Conservation (phyloP, 1,140 invertebrate genomes). For the Procambarus virginalis region DNA sequence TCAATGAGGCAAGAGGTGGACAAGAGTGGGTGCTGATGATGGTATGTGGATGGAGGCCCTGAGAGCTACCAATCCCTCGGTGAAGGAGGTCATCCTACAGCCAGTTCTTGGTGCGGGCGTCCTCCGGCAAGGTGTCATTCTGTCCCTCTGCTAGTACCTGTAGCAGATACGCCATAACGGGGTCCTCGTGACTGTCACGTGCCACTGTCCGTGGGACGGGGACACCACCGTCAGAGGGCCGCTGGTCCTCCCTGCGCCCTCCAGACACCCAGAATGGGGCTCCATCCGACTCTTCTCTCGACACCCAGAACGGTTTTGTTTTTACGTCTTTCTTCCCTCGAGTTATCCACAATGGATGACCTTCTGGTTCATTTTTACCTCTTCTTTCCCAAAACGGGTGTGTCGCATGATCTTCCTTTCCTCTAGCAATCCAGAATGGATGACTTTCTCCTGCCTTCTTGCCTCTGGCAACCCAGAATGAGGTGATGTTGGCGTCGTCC, state of each 20-base stretch:
- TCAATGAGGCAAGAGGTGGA: no score
- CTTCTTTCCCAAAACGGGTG: conserved; percentile 26
- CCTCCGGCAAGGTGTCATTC: background rate
- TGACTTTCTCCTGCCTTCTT: conserved; percentile 19
- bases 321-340: conserved; percentile 35
- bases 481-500: background rate
- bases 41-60: background rate
- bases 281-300: conserved; percentile 19
- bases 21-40: no score
- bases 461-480: conserved; percentile 20
- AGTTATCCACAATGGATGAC: background rate
- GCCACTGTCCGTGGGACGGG: background rate
- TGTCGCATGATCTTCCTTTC: background rate
- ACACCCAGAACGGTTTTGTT: conserved; percentile 13
- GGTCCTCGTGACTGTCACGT: background rate
- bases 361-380: conserved; percentile 29
- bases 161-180: background rate
- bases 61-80: background rate
- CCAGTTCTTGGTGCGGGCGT: background rate
- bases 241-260: background rate
- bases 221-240: background rate
- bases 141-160: background rate
- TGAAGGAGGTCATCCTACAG: background rate
- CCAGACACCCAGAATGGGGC: conserved; percentile 6
- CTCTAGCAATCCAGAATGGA: conserved; percentile 27